Base-by-base conservation (phyloP, 2,113 vertebrate species). In the Hemichromis elongatus region DNA sequence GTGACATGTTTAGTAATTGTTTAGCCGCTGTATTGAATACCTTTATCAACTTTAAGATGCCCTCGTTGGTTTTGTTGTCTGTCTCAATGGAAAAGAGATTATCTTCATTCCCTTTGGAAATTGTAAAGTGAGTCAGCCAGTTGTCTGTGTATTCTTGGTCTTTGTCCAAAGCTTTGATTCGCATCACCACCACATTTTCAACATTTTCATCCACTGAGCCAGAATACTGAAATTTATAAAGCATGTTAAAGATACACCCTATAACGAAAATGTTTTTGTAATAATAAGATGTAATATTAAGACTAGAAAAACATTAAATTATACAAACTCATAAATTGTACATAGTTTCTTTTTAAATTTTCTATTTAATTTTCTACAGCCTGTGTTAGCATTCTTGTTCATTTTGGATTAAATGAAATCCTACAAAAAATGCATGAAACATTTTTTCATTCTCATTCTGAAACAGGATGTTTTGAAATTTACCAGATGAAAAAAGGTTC, bases 11-110 rank as follows among this genome's bases (percentile, higher is more conserved):
- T 33, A 63, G 11, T 63, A 63, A 19, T 63, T 63, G 19, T 21
- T 63, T 37, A 21, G 19, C 33, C 19, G 4, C 59, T 37, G 59
- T 63, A 37, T 63, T 11, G 4, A 19, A 30, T 93, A 97, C 96
- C 96, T 96, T 96, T 24, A 96, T 79, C 40, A 99, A 93, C 93
- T 92, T 97, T 87, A 99, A 92, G 87, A 97, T 95, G 86, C 98
- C 98, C 92, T 98, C 97, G n/a, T 99, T 99, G 61, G 97, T 99
- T 52, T 92, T 19, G 61, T 93, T 90, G 90, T 99, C 97, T 24
- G 97, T 97, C 83, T 97, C 92, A 53, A 99, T 98, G 57, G 96
- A 95, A 90, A 99, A 99, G 8, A 95, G 92, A 42, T 96, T 92
- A 11, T 96, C 95, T 54, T 99, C 97, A 86, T 99, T 99, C 90